These are phyloP conservation scores for Mergus octosetaceus DNA, from an alignment of 2,797 vertebrate species.

Conservation along the genomic window DNA sequence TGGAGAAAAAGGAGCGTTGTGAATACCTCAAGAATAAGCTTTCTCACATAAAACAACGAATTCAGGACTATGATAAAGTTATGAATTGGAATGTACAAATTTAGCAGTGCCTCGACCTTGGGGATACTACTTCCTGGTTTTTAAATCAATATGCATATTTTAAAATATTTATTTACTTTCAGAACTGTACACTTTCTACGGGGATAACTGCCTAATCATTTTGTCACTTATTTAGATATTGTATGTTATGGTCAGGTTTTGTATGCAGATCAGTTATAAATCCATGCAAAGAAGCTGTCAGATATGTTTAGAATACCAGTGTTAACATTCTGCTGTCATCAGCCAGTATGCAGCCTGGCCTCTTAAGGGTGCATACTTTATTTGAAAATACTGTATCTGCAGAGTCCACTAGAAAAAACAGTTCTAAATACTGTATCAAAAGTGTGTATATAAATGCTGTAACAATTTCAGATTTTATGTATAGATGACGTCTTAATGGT, in stretches of 20 bases:
- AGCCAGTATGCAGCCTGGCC: background rate
- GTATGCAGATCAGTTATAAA: background rate
- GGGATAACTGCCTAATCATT: slow-evolving; percentile 33
- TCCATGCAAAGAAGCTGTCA: background rate
- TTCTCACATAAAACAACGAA: slow-evolving; percentile 95
- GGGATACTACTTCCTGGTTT: background rate
- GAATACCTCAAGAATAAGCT: slow-evolving; percentile 98
- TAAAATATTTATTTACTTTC: slow-evolving; percentile 71
- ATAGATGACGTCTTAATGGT: background rate
- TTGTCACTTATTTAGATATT: background rate
- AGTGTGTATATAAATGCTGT: background rate
- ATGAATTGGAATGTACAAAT: slow-evolving; percentile 90
- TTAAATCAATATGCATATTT: background rate
- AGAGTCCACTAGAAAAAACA: background rate
- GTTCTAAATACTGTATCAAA: background rate
- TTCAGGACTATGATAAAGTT: slow-evolving; percentile 96
- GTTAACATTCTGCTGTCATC: background rate
- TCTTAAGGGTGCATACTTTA: background rate
- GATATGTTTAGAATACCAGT: background rate
- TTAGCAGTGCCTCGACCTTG: slow-evolving; percentile 38
- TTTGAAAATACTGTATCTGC: background rate
- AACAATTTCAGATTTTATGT: background rate
- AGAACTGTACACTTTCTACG: background rate
- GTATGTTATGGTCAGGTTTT: background rate
- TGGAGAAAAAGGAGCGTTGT: slow-evolving; percentile 96